phyloP scores from a whole-genome alignment of 2,888 invertebrate genomes.

The Ormyrus pomaceus region DNA sequence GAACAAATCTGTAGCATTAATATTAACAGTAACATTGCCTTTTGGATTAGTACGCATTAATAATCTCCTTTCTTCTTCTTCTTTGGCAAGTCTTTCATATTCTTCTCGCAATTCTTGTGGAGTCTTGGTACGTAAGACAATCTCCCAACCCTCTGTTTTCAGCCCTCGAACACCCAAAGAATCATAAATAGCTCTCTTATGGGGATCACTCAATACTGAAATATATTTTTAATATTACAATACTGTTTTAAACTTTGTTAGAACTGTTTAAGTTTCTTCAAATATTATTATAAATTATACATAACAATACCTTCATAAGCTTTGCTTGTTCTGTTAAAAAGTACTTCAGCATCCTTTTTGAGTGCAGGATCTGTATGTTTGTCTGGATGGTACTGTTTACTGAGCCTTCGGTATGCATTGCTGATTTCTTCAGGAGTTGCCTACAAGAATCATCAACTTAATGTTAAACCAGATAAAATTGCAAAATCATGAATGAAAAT shows the following conservation, averaged over 20 bases:
- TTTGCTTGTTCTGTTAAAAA: conserved; percentile 94
- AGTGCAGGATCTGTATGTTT: conserved; percentile 91
- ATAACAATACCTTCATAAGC: conserved; percentile 89
- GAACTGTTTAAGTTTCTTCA: not conserved
- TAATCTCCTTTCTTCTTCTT: conserved; percentile 90
- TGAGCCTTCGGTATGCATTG: conserved; percentile 93
- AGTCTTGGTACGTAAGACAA: conserved; percentile 93
- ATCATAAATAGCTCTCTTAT: conserved; percentile 97
- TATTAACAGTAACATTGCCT: conserved; percentile 89
- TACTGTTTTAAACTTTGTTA: not conserved
- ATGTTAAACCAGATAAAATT: too few relatives aligned
- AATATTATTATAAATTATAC: conserved; percentile 2
- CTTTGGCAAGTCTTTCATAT: conserved; percentile 91
- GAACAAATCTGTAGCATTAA: conserved; percentile 96
- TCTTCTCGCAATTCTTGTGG: conserved; percentile 97
- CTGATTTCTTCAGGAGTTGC: conserved; percentile 95
- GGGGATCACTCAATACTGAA: conserved; percentile 92
- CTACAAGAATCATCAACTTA: conserved; percentile 77
- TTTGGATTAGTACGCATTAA: conserved; percentile 95
- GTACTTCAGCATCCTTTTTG: conserved; percentile 92
- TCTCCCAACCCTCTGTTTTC: conserved; percentile 96
- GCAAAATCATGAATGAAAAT: not conserved
- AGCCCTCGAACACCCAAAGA: conserved; percentile 87
- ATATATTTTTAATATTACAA: not conserved
- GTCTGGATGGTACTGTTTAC: conserved; percentile 97